Conservation (phyloP, 2,888 invertebrate genomes). For the Amblyjoppa fuscipennis region DNA sequence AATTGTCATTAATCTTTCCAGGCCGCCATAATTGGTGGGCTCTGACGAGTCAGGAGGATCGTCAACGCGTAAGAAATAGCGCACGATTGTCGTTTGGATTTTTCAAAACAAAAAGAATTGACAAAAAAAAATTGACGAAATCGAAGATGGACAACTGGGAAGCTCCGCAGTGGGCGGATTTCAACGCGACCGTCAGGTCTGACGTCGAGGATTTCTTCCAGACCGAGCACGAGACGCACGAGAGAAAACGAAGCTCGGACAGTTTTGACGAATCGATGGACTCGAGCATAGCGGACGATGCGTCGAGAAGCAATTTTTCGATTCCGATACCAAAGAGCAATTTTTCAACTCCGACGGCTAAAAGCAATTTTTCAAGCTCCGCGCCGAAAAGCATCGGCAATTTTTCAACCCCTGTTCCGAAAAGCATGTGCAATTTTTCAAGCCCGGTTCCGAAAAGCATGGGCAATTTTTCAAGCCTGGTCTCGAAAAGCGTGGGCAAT, state of each 20-base stretch:
- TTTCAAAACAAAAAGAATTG: neutral
- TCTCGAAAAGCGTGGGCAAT: neutral
- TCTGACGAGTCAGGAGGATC: neutral
- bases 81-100: neutral
- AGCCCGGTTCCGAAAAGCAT: neutral
- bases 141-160: slow-evolving; percentile 60
- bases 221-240: slow-evolving; percentile 20
- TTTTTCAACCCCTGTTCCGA: neutral
- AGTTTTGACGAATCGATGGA: neutral
- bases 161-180: slow-evolving; percentile 70
- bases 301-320: slow-evolving; percentile 11
- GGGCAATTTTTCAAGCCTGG: neutral
- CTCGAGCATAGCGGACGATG: neutral
- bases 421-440: neutral
- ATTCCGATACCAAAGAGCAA: too few relatives aligned
- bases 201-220: slow-evolving; percentile 66
- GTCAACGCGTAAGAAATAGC: neutral
- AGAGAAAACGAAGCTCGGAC: slow-evolving; percentile 16
- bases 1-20: slow-evolving; percentile 1
- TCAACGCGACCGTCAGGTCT: slow-evolving; percentile 57
- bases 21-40: slow-evolving; percentile 22
- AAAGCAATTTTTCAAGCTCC: neutral
- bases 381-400: neutral
- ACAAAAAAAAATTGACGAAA: neutral
- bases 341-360: neutral